Evolutionary conservation across 2,888 invertebrate genomes (phyloP).

Genomic region (Drosophila parthenogenetica): DNA sequence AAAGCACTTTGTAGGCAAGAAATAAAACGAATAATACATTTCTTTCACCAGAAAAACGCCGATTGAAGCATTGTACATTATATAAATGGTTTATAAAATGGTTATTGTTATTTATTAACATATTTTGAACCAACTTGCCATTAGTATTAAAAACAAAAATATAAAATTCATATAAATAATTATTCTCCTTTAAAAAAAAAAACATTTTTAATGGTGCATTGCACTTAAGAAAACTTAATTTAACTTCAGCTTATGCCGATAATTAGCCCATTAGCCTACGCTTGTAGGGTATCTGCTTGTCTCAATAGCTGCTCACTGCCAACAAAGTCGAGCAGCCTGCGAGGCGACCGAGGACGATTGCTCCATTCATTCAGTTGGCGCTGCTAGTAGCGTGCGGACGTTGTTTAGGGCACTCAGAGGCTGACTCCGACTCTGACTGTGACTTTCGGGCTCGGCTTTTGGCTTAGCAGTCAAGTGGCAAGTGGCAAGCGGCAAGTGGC

Average conservation of each 20-base stretch:
- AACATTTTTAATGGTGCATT: too few species aligned
- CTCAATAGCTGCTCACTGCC: constrained; percentile 45
- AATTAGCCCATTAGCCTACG: background rate
- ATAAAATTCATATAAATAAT: too few species aligned
- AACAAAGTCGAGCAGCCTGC: constrained; percentile 57
- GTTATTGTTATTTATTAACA: too few species aligned
- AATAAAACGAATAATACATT: too few species aligned
- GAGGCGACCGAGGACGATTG: constrained; percentile 68
- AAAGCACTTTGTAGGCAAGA: too few species aligned
- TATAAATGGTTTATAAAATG: too few species aligned
- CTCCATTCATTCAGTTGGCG: constrained; percentile 79
- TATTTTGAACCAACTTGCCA: too few species aligned
- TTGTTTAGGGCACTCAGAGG: constrained; percentile 61
- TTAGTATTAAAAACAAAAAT: too few species aligned
- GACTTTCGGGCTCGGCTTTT: constrained; percentile 55
- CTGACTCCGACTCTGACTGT: constrained; percentile 11
- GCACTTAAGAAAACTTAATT: too few species aligned
- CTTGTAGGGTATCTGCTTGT: constrained; percentile 56
- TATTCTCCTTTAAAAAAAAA: too few species aligned
- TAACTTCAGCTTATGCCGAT: background rate
- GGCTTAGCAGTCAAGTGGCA: constrained; percentile 67
- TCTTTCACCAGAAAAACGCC: too few species aligned
- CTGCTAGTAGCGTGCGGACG: constrained; percentile 81
- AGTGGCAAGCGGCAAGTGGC: constrained; percentile 51
- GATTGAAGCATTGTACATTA: too few species aligned